phyloP scores from a whole-genome alignment of 2,888 invertebrate species.

The Drosophila pegasa region DNA sequence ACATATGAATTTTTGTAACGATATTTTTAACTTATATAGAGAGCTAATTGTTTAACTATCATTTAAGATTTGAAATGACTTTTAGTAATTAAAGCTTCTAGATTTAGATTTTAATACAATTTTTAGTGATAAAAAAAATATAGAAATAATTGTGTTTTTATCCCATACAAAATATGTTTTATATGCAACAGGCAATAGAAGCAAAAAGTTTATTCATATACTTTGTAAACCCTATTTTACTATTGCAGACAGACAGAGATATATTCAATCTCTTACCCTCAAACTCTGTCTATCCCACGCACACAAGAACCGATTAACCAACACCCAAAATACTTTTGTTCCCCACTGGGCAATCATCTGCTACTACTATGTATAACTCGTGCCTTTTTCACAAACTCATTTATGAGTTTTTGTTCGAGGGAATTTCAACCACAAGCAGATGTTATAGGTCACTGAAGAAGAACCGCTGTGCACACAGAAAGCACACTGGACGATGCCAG shows the following conservation, averaged over 20 bases:
- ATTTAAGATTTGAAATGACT: no score
- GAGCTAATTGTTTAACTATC: no score
- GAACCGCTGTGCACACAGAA: constrained; percentile 6
- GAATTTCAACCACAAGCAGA: constrained; percentile 7
- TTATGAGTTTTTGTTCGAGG: not conserved
- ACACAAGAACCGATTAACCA: not conserved
- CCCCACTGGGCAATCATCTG: not conserved
- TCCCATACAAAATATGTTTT: no score
- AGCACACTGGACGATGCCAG: constrained; percentile 5
- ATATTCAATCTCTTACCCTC: not conserved
- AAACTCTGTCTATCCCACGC: not conserved
- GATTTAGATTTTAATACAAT: not conserved
- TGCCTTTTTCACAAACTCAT: constrained; percentile 1
- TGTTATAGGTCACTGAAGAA: constrained; percentile 19
- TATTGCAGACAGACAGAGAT: not conserved
- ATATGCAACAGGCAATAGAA: no score
- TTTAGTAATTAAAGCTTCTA: no score
- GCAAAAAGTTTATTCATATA: no score
- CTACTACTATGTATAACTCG: not conserved
- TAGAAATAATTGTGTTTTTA: no score
- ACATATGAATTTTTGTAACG: no score
- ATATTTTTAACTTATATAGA: no score
- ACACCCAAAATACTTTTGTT: not conserved
- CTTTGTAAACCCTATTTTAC: no score
- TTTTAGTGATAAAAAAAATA: not conserved